Percentiles rank a stretch among this genome's conserved stretches.
These are phyloP conservation scores for Salvelinus namaycush DNA, from an alignment of 2,113 vertebrate species.

Conservation along the genomic window DNA sequence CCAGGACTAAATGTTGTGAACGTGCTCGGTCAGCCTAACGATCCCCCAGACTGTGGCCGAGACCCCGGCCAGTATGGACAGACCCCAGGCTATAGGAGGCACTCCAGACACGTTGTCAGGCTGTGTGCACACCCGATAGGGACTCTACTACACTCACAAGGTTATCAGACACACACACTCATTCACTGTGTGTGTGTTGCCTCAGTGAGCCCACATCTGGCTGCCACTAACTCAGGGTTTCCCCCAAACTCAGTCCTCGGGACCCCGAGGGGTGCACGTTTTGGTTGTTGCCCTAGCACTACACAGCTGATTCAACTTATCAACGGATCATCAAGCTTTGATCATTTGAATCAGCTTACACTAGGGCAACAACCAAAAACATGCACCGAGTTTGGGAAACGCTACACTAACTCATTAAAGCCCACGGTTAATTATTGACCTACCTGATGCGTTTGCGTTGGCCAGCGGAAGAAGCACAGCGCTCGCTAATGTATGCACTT, in stretches of 20 bases:
- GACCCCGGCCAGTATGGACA: background rate
- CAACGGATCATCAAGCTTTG: too few species aligned
- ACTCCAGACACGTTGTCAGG: background rate
- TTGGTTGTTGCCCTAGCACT: too few species aligned
- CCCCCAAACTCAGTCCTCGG: too few species aligned
- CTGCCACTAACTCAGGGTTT: background rate
- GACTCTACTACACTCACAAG: too few species aligned
- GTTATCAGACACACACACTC: too few species aligned
- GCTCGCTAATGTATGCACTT: slow-evolving; percentile 6
- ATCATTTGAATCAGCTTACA: too few species aligned
- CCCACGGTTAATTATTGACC: slow-evolving; percentile 45
- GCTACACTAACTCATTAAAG: slow-evolving; percentile 37
- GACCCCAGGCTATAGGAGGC: background rate
- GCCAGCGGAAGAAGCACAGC: slow-evolving; percentile 23
- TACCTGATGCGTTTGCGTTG: slow-evolving; percentile 34
- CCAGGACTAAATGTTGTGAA: background rate
- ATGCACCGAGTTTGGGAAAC: too few species aligned
- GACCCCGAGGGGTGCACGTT: too few species aligned
- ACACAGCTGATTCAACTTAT: too few species aligned
- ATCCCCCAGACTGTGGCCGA: background rate
- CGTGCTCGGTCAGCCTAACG: background rate
- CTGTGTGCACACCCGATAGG: background rate
- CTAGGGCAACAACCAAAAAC: too few species aligned
- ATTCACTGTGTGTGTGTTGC: background rate
- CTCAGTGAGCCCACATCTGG: background rate